Conservation (phyloP, 2,113 vertebrate genomes). For the Thinocorus orbignyianus region DNA sequence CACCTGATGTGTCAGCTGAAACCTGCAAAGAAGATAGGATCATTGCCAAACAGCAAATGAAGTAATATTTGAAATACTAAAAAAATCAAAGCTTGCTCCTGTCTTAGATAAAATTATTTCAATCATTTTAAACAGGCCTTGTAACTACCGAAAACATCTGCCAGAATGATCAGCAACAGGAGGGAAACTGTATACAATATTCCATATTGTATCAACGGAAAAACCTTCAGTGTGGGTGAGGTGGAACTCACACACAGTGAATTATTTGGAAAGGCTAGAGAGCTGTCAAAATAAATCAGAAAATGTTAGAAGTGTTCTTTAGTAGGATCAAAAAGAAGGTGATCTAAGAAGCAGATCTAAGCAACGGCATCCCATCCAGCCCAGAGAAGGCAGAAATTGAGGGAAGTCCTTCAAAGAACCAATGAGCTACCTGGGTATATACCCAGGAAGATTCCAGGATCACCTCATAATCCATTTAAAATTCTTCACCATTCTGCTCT, state of each 20-base stretch:
- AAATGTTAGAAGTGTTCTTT: not conserved
- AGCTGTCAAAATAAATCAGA: not conserved
- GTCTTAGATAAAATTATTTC: not conserved
- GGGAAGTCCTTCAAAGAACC: not conserved
- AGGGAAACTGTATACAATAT: not conserved
- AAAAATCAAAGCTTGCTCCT: not conserved
- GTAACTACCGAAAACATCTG: not conserved
- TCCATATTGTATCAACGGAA: not conserved
- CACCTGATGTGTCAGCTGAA: not conserved
- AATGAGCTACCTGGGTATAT: not conserved
- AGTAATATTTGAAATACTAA: constrained; percentile 2
- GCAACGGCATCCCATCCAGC: not conserved
- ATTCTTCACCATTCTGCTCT: not conserved
- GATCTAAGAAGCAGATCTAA: not conserved
- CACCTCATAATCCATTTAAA: not conserved
- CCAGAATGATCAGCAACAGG: not conserved
- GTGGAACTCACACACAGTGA: not conserved
- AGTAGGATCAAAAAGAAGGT: not conserved
- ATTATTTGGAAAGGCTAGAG: not conserved
- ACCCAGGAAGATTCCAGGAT: not conserved
- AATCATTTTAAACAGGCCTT: not conserved
- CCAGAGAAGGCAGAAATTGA: not conserved
- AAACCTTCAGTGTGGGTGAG: not conserved
- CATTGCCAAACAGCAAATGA: not conserved
- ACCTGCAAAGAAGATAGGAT: not conserved